Evolutionary conservation across 2,888 invertebrate genomes (phyloP).

Genomic region (Orthonevra nobilis): DNA sequence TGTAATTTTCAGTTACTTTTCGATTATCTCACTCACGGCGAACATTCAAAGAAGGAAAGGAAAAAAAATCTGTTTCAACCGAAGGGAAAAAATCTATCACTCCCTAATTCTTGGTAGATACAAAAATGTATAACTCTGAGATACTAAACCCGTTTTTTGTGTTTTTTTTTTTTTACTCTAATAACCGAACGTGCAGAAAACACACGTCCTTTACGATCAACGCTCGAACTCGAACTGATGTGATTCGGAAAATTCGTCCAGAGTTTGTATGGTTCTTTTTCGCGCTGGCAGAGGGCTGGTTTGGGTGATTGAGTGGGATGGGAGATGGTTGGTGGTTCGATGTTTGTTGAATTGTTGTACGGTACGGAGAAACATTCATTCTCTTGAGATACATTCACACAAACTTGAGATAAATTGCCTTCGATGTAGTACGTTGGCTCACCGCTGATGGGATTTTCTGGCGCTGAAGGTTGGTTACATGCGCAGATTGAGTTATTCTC

Average conservation of each 20-base stretch:
- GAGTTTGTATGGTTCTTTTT: constrained; percentile 67
- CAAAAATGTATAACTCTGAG: constrained; percentile 72
- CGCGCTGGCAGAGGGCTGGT: constrained; percentile 54
- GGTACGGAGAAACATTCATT: constrained; percentile 32
- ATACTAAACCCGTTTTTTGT: constrained; percentile 73
- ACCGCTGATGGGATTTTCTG: constrained; percentile 8
- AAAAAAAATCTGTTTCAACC: constrained; percentile 20
- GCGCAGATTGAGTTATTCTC: constrained; percentile 47
- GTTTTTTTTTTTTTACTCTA: constrained; percentile 34
- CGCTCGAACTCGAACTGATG: constrained; percentile 80
- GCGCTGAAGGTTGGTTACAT: constrained; percentile 47
- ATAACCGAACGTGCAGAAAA: constrained; percentile 74
- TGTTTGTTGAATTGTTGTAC: no score
- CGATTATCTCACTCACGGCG: constrained; percentile 54
- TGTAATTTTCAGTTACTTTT: constrained; percentile 50
- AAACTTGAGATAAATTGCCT: constrained; percentile 12
- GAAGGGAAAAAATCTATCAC: constrained; percentile 61
- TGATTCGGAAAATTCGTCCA: constrained; percentile 65
- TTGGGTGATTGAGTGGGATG: constrained; percentile 65
- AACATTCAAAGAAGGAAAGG: no score
- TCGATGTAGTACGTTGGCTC: constrained; percentile 23
- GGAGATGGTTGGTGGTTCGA: constrained; percentile 58
- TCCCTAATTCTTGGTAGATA: constrained; percentile 71
- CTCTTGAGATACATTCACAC: constrained; percentile 53
- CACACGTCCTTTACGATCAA: constrained; percentile 78